These are phyloP conservation scores for Melanargia galathea DNA, from an alignment of 2,888 invertebrate species.

Conservation along the genomic window DNA sequence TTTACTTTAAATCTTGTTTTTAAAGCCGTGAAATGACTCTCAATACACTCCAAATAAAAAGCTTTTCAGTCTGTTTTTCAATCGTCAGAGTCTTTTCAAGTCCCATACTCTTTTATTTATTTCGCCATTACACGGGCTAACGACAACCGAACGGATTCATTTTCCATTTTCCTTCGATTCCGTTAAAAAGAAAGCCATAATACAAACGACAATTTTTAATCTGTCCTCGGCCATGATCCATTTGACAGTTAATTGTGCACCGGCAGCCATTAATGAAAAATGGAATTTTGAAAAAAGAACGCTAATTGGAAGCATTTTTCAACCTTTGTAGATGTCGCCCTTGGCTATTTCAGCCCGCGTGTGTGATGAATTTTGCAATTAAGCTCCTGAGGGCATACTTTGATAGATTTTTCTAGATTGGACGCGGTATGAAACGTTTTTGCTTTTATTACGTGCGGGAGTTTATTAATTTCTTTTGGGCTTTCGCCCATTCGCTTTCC, in stretches of 20 bases:
- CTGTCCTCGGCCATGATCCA: constrained; percentile 54
- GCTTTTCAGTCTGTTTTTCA: constrained; percentile 12
- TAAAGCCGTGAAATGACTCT: constrained; percentile 5
- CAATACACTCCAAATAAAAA: constrained; percentile 9
- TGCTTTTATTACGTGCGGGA: constrained; percentile 28
- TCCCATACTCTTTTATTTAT: constrained; percentile 20
- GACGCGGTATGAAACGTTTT: constrained; percentile 28
- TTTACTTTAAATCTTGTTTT: not conserved
- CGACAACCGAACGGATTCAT: constrained; percentile 11
- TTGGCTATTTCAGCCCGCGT: constrained; percentile 30
- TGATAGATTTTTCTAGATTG: constrained; percentile 41
- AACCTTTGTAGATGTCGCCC: constrained; percentile 37
- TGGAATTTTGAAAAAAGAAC: constrained; percentile 56
- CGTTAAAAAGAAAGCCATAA: constrained; percentile 13
- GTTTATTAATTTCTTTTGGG: constrained; percentile 2
- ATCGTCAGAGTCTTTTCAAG: constrained; percentile 12
- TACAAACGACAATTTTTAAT: constrained; percentile 43
- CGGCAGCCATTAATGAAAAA: constrained; percentile 41
- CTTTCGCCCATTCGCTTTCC: not conserved
- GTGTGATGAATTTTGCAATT: constrained; percentile 48
- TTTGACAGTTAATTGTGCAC: constrained; percentile 56
- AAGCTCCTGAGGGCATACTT: constrained; percentile 38
- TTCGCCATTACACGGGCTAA: constrained; percentile 14
- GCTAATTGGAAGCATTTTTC: constrained; percentile 61
- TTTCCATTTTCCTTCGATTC: constrained; percentile 19